Conservation (phyloP, 2,888 invertebrate genomes). For the Nomada fucata region DNA sequence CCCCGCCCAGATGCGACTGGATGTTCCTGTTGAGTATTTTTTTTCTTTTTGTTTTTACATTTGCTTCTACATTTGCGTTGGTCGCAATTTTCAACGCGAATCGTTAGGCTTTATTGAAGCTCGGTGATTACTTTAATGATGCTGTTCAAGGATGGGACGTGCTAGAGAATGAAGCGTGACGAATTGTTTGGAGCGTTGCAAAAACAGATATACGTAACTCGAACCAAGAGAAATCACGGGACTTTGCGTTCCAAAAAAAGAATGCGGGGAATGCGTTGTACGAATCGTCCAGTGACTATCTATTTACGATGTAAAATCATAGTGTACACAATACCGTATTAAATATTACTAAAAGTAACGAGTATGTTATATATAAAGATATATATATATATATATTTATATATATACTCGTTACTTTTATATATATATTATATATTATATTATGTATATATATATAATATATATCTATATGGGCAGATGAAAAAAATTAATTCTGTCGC, state of each 20-base stretch:
- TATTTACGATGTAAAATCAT: conserved; percentile 72
- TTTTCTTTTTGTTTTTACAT: neutral
- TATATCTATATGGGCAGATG: conserved; percentile 59
- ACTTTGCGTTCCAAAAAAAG: conserved; percentile 12
- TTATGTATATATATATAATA: conserved; percentile 7
- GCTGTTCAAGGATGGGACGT: neutral
- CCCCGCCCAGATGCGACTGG: neutral
- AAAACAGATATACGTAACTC: conserved; percentile 42
- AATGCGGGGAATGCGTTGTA: conserved; percentile 57
- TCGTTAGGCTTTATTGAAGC: conserved; percentile 23
- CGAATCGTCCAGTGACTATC: conserved; percentile 62
- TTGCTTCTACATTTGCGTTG: conserved; percentile 1
- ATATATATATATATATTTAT: conserved; percentile 23
- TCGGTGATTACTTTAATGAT: neutral
- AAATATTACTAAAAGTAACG: conserved; percentile 61
- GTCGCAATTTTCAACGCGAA: conserved; percentile 4
- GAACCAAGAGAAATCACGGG: conserved; percentile 10
- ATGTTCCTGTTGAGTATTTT: conserved; percentile 20
- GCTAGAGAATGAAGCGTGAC: neutral
- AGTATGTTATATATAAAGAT: conserved; percentile 58
- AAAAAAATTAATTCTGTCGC: conserved; percentile 65
- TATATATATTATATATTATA: too few species aligned
- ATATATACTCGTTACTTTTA: too few species aligned
- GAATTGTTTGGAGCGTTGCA: conserved; percentile 39
- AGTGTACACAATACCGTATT: conserved; percentile 72